phyloP scores from a whole-genome alignment of 2,797 vertebrate species.

The Platalea minor region DNA sequence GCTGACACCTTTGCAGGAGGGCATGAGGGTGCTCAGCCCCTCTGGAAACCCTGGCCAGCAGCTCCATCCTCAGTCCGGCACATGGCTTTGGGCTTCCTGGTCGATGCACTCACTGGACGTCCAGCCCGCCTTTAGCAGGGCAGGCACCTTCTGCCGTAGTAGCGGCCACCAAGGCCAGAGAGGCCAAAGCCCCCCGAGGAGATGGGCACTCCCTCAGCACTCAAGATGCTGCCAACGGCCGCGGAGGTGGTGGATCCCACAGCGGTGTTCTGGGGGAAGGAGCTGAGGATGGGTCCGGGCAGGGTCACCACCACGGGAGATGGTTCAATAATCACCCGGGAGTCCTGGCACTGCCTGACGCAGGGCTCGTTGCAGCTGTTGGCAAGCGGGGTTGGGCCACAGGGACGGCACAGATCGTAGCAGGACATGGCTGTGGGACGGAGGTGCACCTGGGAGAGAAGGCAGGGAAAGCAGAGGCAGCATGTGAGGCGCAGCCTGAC shows the following conservation, averaged over 20 bases:
- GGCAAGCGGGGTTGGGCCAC: too few relatives aligned
- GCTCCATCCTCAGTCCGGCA: background rate
- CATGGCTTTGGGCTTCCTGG: background rate
- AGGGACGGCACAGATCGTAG: too few relatives aligned
- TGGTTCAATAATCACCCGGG: too few relatives aligned
- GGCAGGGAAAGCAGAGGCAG: too few relatives aligned
- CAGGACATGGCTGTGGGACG: too few relatives aligned
- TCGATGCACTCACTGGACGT: background rate
- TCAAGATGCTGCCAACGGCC: background rate
- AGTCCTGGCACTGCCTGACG: too few relatives aligned
- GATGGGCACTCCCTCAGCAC: background rate
- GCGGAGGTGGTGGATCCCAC: background rate
- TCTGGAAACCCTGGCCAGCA: background rate
- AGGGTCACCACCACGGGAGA: too few relatives aligned
- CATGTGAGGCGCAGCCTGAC: too few relatives aligned
- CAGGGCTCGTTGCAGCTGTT: too few relatives aligned
- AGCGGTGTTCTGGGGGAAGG: conserved; percentile 8
- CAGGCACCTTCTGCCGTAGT: background rate
- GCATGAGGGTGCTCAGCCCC: too few relatives aligned
- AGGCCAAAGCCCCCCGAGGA: background rate
- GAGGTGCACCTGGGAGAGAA: too few relatives aligned
- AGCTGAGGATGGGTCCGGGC: background rate
- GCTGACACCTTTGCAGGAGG: too few relatives aligned
- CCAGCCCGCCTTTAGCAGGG: background rate
- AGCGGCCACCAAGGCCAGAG: background rate